Conservation (phyloP, 1,140 invertebrate genomes). For the Ostrea denselamellosa region DNA sequence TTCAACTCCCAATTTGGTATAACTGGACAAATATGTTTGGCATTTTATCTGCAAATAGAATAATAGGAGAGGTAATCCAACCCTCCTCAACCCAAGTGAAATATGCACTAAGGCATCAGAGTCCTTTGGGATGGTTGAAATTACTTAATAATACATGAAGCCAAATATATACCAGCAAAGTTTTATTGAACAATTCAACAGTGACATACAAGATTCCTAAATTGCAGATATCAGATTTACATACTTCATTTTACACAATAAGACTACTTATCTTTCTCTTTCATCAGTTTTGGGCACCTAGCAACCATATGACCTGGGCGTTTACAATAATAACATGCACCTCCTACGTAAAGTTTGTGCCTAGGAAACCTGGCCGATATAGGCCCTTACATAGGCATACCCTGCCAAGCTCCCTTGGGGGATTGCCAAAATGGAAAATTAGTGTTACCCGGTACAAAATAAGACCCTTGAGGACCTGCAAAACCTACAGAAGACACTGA, state of each 20-base stretch:
- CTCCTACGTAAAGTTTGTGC: neutral
- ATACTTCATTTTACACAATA: neutral
- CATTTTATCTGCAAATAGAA: neutral
- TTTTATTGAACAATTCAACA: neutral
- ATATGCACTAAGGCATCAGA: neutral
- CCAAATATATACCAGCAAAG: neutral
- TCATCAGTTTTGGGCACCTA: slow-evolving; percentile 43
- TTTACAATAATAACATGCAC: slow-evolving; percentile 48
- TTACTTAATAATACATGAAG: neutral
- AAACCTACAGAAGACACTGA: neutral
- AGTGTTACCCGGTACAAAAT: neutral
- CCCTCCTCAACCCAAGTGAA: neutral
- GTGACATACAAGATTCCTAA: neutral
- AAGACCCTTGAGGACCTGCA: neutral
- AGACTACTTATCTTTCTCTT: neutral
- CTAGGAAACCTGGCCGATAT: neutral
- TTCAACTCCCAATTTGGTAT: neutral
- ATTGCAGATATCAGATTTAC: neutral
- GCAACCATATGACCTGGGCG: slow-evolving; percentile 45
- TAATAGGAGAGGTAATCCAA: neutral
- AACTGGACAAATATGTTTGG: neutral
- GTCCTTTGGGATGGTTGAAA: slow-evolving; percentile 11
- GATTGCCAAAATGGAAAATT: slow-evolving; percentile 11
- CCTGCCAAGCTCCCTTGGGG: neutral
- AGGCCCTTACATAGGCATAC: slow-evolving; percentile 18